Base-by-base conservation (phyloP, 2,113 vertebrate genomes). In the Dipodomys merriami region DNA sequence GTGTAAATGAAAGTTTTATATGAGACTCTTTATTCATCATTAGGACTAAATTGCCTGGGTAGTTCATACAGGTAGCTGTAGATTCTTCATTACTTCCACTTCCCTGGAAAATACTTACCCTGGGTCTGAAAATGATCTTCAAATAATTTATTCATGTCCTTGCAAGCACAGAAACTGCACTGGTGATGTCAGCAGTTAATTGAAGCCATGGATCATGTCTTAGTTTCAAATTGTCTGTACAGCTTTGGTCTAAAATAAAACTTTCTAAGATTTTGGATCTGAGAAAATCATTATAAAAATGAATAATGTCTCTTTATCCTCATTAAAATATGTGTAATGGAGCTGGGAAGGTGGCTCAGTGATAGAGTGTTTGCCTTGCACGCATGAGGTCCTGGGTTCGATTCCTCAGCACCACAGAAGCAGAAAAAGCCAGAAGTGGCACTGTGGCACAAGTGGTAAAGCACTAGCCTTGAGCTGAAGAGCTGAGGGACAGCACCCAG, bases 1-100 rank as follows among this genome's bases (percentile, higher is more conserved):
- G 84, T 44, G 62, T 77, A 97, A 95, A 97, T 97, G 95, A 97
- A 89, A 96, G 83, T 98, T 97, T 97, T 87, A 91, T 95, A 67
- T 85, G 82, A 93, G 72, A 15, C 27, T 94, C 81, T 67, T 97
- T 96, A 77, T 96, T 97, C 87, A 95, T 96, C 68, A 80, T 90
- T 91, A 90, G 77, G 62, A 92, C 65, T 94, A 96, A 97, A 97
- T 97, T 95, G 76, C 85, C 92, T 88, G 84, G 94, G 86, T 79
- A 90, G 94, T 95, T 96, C 49, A 92, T 72, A 95, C 82, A 74
- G 33, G 39, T 85, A 93, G 10, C 30, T 57, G 60, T 86, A 77
- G 90, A 94, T 60, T 94, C 97, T 96, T 95, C 69, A 30, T 88
- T 92, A 89, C 11, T 89, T 67, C 0, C 72, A 27, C 12, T 72